phyloP scores from a whole-genome alignment of 2,888 invertebrate species.

The Plagodis pulveraria region DNA sequence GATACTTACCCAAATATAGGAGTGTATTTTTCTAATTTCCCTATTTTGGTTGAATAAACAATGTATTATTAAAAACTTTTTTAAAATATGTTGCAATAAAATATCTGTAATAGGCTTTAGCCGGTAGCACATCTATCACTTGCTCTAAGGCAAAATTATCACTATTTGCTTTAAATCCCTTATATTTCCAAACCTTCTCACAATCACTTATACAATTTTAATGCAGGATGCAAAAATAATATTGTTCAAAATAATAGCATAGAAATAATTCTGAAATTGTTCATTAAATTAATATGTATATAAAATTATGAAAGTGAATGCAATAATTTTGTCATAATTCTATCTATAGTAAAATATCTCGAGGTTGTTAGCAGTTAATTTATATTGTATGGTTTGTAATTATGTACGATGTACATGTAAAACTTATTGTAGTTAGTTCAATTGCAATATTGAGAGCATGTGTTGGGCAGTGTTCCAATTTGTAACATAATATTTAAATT shows the following conservation, averaged over 20 bases:
- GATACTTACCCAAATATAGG: too few relatives aligned
- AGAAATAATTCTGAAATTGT: constrained; percentile 54
- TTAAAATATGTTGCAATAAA: too few relatives aligned
- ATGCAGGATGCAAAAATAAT: constrained; percentile 42
- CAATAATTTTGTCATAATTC: constrained; percentile 80
- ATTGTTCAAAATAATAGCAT: constrained; percentile 50
- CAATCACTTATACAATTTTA: constrained; percentile 42
- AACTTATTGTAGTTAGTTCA: constrained; percentile 71
- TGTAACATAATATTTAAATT: constrained; percentile 75
- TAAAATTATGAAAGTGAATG: constrained; percentile 62
- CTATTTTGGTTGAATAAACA: too few relatives aligned
- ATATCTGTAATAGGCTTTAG: neutral
- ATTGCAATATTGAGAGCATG: constrained; percentile 69
- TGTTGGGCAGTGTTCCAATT: constrained; percentile 65
- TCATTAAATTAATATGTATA: constrained; percentile 58
- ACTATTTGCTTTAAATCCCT: constrained; percentile 62
- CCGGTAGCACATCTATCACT: constrained; percentile 47
- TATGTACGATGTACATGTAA: constrained; percentile 80
- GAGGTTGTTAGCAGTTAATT: constrained; percentile 68
- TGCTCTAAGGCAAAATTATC: constrained; percentile 63
- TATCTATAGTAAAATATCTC: constrained; percentile 63
- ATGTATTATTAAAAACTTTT: too few relatives aligned
- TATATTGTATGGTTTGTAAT: constrained; percentile 55
- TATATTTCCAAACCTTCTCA: constrained; percentile 47
- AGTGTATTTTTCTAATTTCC: too few relatives aligned